Evolutionary conservation across 2,888 invertebrate species (phyloP), one percentile per base, ranked within the genome.

Genomic region (Tenthredo mesomela): DNA sequence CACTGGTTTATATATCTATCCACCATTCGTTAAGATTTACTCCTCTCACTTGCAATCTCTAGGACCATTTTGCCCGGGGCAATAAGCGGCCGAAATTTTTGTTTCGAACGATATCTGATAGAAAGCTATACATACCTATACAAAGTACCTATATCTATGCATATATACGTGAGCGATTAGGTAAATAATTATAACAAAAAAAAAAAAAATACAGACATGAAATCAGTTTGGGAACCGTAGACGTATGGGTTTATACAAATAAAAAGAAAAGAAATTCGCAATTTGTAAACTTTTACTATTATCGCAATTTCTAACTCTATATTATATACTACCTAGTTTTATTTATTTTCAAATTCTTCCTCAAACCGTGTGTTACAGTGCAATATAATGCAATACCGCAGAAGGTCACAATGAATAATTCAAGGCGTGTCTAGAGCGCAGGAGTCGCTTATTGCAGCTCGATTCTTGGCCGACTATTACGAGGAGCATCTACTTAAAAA

Each of bases 1-100:
- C 82, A 10, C 82, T 82, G 65, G 82, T 61, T 82, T 82, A 82
- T 82, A 82, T 82, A 82, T 82, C 82, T 67, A 67, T 67, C 43
- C 67, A 82, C n/a, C 47, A 82, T 82, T 82, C 82, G 70, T 67
- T 67, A 21, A 70, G 15, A 70, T 82, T 50, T 82, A 18, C 12
- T 47, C 82, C 82, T 82, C 82, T 82, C 82, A 82, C 82, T 82
- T 67, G 82, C 65, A 82, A 67, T 82, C 70, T 70, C 67, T 82
- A 25, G 67, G 47, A 33, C 33, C 65, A 37, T 15, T 67, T 65
- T 5, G 67, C 82, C 67, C 25, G 47, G 47, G 47, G 67, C 82
- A 29, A 82, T 43, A 82, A 29, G 15, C 70, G 82, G 82, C 67
- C 82, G 82, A 82, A 82, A 82, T 82, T 82, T 82, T 70, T 40